phyloP scores from a whole-genome alignment of 2,797 vertebrate genomes.

The Platalea minor region DNA sequence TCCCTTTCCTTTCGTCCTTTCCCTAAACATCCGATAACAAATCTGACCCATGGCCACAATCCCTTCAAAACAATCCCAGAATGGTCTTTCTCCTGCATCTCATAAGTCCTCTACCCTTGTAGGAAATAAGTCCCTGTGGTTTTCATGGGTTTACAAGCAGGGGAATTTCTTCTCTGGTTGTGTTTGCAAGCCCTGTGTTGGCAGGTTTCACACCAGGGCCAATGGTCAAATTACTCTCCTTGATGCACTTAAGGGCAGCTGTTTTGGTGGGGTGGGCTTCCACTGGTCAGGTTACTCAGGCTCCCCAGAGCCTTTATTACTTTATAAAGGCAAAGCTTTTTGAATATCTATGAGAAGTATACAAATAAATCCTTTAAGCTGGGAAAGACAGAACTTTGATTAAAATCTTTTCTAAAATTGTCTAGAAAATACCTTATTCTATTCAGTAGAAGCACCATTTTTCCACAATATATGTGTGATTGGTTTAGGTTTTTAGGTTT shows the following conservation, averaged over 20 bases:
- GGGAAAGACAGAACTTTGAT: background rate
- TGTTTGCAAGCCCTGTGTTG: background rate
- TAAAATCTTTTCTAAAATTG: background rate
- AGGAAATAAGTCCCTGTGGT: background rate
- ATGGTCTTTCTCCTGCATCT: background rate
- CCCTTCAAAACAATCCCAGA: background rate
- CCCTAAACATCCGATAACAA: background rate
- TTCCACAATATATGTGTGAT: background rate
- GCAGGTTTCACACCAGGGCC: background rate
- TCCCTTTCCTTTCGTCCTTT: background rate
- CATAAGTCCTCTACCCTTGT: rapidly evolving
- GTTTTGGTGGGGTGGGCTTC: background rate
- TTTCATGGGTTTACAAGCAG: background rate
- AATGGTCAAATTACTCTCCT: background rate
- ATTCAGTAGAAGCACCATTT: background rate
- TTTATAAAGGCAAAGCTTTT: background rate
- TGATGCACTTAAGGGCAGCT: background rate
- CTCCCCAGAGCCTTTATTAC: background rate
- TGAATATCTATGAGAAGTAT: background rate
- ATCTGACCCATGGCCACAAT: background rate
- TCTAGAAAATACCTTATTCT: background rate
- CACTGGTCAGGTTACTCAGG: background rate
- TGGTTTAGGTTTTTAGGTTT: background rate
- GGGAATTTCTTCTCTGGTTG: background rate
- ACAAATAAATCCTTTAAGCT: background rate